A percentile compares a stretch with the other conserved stretches of the same genome.
Evolutionary conservation across 2,888 invertebrate species (phyloP).

Genomic region (Eumacrocentrus americanus): DNA sequence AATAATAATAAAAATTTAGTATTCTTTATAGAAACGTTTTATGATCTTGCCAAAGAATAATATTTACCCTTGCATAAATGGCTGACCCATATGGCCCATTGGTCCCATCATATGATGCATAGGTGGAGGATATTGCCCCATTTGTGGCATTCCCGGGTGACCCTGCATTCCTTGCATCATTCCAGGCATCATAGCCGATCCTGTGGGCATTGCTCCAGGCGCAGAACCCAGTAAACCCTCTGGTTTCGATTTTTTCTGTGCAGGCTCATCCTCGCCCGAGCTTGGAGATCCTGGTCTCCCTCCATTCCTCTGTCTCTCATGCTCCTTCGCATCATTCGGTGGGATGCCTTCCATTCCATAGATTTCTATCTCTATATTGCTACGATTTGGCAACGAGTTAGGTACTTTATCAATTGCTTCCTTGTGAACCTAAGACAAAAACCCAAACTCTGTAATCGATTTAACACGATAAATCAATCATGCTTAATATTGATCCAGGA

Average conservation of each 20-base stretch:
- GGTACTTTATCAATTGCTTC: slow-evolving; percentile 99
- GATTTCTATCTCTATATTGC: slow-evolving; percentile 99
- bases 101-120: slow-evolving; percentile 66
- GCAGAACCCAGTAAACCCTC: slow-evolving; percentile 73
- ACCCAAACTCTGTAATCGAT: too few relatives aligned
- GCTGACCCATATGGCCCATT: slow-evolving; percentile 77
- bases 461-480: not conserved
- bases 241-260: slow-evolving; percentile 75
- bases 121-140: slow-evolving; percentile 68
- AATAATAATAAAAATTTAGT: slow-evolving; percentile 9
- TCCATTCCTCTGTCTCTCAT: slow-evolving; percentile 83
- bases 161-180: slow-evolving; percentile 67
- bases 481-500: too few relatives aligned
- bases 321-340: slow-evolving; percentile 90
- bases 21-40: too few relatives aligned
- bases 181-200: slow-evolving; percentile 71
- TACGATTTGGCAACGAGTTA: slow-evolving; percentile 95
- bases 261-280: slow-evolving; percentile 85
- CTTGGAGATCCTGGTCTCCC: slow-evolving; percentile 76
- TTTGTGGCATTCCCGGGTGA: slow-evolving; percentile 65
- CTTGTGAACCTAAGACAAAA: slow-evolving; percentile 83
- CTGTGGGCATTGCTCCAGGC: slow-evolving; percentile 68
- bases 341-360: slow-evolving; percentile 99
- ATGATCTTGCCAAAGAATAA: too few relatives aligned
- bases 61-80: slow-evolving; percentile 74